Percentiles rank a stretch among this genome's conserved stretches.
Evolutionary conservation across 2,113 vertebrate species (phyloP).

Genomic region (cat (Felis catus)): DNA sequence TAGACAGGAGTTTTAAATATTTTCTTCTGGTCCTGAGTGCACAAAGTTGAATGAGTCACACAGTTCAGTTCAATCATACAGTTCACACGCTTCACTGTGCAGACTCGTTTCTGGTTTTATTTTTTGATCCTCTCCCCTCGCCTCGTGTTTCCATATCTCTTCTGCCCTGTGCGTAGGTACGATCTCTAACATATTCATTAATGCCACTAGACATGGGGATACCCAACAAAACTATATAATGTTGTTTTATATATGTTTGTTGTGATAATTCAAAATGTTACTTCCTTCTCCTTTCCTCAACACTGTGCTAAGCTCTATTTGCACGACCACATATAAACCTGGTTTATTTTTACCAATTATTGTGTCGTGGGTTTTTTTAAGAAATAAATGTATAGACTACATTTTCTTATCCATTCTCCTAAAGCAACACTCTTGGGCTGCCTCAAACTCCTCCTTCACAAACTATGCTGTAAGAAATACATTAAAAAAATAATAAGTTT

Average conservation of each 20-base stretch:
- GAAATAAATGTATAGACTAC: neutral
- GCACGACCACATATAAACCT: conserved; percentile 19
- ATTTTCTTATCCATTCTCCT: conserved; percentile 29
- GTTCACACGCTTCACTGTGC: neutral
- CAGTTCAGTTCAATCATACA: neutral
- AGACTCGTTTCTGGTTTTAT: neutral
- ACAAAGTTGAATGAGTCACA: neutral
- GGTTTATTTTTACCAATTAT: conserved; percentile 19
- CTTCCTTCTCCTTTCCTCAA: conserved; percentile 9
- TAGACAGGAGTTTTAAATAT: neutral
- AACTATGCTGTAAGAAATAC: neutral
- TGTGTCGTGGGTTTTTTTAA: neutral
- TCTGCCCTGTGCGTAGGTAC: neutral
- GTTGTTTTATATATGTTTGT: neutral
- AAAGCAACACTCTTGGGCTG: neutral
- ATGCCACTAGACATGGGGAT: neutral
- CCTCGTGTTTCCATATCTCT: neutral
- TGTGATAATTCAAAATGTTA: conserved; percentile 12
- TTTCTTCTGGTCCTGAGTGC: neutral
- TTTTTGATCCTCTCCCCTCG: neutral
- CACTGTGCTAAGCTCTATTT: neutral
- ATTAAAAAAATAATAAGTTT: neutral
- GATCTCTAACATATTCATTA: neutral
- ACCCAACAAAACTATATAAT: conserved; percentile 20
- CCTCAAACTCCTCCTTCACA: neutral